Percentiles rank a stretch among this genome's conserved stretches.
phyloP scores from a whole-genome alignment of 2,113 vertebrate genomes.

The Puntigrus tetrazona region DNA sequence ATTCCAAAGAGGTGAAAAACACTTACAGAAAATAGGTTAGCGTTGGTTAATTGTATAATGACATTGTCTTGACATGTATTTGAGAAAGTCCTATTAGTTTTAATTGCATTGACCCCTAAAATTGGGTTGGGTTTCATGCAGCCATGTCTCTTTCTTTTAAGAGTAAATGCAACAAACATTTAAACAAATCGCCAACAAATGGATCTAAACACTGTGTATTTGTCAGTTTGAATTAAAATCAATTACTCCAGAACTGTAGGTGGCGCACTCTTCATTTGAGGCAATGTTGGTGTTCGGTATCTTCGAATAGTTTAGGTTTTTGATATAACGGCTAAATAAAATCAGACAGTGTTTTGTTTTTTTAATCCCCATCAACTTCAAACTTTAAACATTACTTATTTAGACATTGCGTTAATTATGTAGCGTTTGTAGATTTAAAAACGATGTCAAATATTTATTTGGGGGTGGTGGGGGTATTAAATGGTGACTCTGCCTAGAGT shows the following conservation, averaged over 20 bases:
- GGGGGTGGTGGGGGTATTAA: no score
- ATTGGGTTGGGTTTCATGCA: not conserved
- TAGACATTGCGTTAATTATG: no score
- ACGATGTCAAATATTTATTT: no score
- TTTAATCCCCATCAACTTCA: no score
- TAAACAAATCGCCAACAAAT: not conserved
- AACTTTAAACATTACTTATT: no score
- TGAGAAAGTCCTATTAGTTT: not conserved
- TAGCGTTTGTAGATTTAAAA: no score
- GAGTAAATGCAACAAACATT: not conserved
- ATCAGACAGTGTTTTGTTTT: no score
- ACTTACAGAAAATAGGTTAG: not conserved
- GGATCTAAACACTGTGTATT: not conserved
- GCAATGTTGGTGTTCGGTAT: not conserved
- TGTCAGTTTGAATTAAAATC: not conserved
- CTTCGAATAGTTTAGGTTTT: not conserved
- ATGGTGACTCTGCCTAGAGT: not conserved
- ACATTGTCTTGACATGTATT: not conserved
- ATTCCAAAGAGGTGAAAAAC: not conserved
- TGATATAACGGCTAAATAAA: no score
- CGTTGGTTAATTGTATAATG: not conserved
- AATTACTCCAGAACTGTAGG: not conserved
- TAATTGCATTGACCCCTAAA: not conserved
- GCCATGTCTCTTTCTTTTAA: not conserved
- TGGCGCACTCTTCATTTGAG: not conserved